These are phyloP conservation scores for Candoia aspera DNA, from an alignment of 2,113 vertebrate species.

Conservation along the genomic window DNA sequence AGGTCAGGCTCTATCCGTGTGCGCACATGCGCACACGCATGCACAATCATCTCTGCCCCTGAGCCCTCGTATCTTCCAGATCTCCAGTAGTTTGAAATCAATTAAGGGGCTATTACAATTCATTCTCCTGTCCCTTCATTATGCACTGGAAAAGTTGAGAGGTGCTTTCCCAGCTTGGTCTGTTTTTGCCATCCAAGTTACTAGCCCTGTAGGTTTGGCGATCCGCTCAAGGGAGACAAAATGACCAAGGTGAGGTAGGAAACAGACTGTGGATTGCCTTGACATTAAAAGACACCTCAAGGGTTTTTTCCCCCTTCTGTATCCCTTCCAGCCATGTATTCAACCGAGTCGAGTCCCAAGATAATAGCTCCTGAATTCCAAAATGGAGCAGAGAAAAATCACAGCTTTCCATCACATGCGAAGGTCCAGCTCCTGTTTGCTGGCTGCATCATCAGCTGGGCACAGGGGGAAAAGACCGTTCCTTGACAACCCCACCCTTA, in stretches of 20 bases:
- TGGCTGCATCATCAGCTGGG: too few species aligned
- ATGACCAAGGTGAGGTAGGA: accelerated
- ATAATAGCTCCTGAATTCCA: too few species aligned
- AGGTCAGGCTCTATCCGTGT: too few species aligned
- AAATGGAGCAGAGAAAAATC: background rate
- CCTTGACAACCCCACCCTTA: too few species aligned
- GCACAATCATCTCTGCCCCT: background rate
- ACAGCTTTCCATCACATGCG: background rate
- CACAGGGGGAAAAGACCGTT: too few species aligned
- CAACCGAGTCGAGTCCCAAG: background rate
- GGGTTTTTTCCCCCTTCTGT: accelerated
- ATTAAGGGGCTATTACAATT: background rate
- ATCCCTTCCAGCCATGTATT: background rate
- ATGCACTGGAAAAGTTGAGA: background rate
- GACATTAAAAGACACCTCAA: background rate
- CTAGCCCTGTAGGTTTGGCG: background rate
- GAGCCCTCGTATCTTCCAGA: background rate
- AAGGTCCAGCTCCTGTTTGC: background rate
- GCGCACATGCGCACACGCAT: background rate
- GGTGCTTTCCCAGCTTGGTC: background rate
- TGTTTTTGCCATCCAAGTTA: background rate
- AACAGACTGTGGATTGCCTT: background rate
- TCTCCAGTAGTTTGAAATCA: background rate
- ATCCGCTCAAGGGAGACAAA: background rate
- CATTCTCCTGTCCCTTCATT: background rate